Conservation (phyloP, 2,888 invertebrate genomes). For the Dysmachus trigonus region DNA sequence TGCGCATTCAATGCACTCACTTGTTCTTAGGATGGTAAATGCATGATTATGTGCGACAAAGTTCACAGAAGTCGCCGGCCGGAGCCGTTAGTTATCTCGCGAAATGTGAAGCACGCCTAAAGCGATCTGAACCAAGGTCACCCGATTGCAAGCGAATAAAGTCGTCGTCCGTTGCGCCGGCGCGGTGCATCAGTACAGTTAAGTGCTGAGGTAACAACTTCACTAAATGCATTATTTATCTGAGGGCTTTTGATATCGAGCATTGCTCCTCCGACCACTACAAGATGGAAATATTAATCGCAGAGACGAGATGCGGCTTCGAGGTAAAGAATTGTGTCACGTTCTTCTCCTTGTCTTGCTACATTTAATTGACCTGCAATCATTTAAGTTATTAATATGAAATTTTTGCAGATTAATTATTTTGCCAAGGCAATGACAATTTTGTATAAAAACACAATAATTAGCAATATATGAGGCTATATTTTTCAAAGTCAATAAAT, state of each 20-base stretch:
- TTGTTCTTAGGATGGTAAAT: constrained; percentile 58
- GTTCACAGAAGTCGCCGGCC: constrained; percentile 15
- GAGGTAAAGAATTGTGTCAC: not conserved
- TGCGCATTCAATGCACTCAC: constrained; percentile 62
- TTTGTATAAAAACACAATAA: not conserved
- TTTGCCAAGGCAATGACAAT: not conserved
- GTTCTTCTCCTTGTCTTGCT: not conserved
- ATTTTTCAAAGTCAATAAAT: too few species aligned
- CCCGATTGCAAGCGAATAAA: not conserved
- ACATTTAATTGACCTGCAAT: not conserved
- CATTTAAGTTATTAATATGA: not conserved
- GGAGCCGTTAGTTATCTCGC: constrained; percentile 24
- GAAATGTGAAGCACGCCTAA: constrained; percentile 24
- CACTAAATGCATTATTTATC: constrained; percentile 18
- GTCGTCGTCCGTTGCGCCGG: not conserved
- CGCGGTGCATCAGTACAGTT: not conserved
- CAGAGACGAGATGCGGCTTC: not conserved
- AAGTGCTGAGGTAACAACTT: not conserved
- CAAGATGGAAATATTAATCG: not conserved
- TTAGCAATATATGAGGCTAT: not conserved
- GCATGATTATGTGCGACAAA: constrained; percentile 54
- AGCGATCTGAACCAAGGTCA: constrained; percentile 27
- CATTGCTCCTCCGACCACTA: not conserved
- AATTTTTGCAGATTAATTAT: not conserved
- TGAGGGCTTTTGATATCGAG: not conserved